Conservation (phyloP, 2,888 invertebrate genomes). For the Mayetiola destructor region DNA sequence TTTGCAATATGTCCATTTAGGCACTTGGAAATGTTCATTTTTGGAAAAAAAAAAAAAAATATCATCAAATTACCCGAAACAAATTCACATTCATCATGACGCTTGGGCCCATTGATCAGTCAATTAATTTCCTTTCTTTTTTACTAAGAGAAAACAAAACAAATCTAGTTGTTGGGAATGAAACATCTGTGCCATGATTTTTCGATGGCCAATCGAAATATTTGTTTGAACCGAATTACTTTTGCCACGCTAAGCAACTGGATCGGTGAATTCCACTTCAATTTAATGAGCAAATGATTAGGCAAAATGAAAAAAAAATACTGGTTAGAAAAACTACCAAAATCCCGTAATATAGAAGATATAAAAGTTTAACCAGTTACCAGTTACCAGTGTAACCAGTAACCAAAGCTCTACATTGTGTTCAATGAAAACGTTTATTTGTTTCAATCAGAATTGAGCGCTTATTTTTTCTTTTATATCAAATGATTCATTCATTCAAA, state of each 20-base stretch:
- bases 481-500: conserved; percentile 5
- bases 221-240: not conserved
- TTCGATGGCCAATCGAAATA: not conserved
- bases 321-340: too few relatives aligned
- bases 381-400: too few relatives aligned
- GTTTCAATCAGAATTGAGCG: not conserved
- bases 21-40: not conserved
- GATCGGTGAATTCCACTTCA: too few relatives aligned
- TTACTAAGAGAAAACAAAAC: not conserved
- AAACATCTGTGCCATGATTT: not conserved
- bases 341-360: too few relatives aligned
- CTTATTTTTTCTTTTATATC: too few relatives aligned
- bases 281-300: conserved; percentile 3
- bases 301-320: conserved; percentile 9
- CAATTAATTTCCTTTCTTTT: too few relatives aligned
- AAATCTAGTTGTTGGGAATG: not conserved
- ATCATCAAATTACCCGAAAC: not conserved
- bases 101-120: not conserved
- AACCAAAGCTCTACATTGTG: too few relatives aligned
- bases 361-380: too few relatives aligned
- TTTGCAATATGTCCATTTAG: not conserved
- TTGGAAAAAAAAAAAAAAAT: too few relatives aligned
- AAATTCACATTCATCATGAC: not conserved
- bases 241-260: not conserved
- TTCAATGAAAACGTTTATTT: too few relatives aligned